Evolutionary conservation across 2,888 invertebrate genomes (phyloP), one percentile per base, ranked within the genome.

Genomic region (Drosophila paramelanica): DNA sequence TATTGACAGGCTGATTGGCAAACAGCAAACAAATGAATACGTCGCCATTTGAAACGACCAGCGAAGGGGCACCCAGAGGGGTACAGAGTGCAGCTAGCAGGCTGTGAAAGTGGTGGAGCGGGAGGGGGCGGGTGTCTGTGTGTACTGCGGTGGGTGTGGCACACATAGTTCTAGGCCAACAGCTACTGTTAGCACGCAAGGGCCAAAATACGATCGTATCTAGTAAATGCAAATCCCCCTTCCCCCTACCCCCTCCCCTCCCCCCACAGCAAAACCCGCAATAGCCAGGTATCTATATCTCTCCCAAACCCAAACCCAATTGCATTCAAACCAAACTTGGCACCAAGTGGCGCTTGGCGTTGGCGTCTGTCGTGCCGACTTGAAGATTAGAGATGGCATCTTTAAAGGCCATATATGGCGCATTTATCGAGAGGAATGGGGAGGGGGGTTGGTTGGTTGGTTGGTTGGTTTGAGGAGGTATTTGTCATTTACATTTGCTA

Each of bases 1-100:
- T 85, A 85, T 88, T 85, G 85, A 88, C 88, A 85, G 83, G 86
- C 85, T 85, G 88, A 82, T 87, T 84, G 84, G 84, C 88, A 85
- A 85, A 85, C 85, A 79, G 87, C 85, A 85, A 85, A 85, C 85
- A 88, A 85, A 85, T 82, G 77, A 85, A 82, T 82, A 84, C 82
- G 82, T 79, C 81, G 78, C 76, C 78, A 77, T 78, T 85, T 68
- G 68, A 27, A 33, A n/a, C 33, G n/a, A n/a, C 10, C 7, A 2
- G 17, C 5, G 14, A 5, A 20, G 7, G 39, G 10, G 8, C 31
- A 2, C 2, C 3, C 14, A 0, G n/a, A 2, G 45, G 8, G 17
- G 10, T 11, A 14, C 1, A 8, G 42, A 8, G 27, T 27, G 27
- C 27, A 1, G 25, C 25, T 25, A 25, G 6, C 17, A 10, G 50